Base-by-base conservation (phyloP, 30 jellyfish, hydroid and myxozoan species). In the Turritopsis rubra region DNA sequence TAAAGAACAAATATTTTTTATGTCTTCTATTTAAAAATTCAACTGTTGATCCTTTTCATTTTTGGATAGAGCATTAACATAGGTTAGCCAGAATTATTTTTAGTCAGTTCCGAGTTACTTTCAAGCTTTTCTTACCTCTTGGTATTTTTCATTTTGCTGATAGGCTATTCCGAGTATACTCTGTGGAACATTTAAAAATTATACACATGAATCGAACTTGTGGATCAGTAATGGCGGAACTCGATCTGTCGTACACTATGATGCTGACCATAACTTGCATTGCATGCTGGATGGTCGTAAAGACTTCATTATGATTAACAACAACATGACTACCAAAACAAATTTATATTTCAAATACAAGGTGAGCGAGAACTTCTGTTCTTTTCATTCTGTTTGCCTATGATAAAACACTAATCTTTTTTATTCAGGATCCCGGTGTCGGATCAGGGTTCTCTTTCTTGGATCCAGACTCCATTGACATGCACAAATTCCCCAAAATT, bases 201-300 rank as follows among this genome's bases (percentile, higher is more conserved):
- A 25, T 85, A 86, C 97, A 23, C 97, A 91, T 52, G 97, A 91
- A 70, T 86, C 97, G 28, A 86, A 91, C 72, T 54, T 91, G 1
- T 91, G 97, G 97, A 86, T 91, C 25, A 91, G 97, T 54, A 79
- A 66, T 60, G 97, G 97, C 19, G 97, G 97, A 1, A 91, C 97
- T 26, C 71, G 97, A 21, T 91, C 97, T 20, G 97, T 91, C 16
- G 80, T 91, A 17, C 97, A 91, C 73, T 91, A 91, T 77, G 97
- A 91, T 83, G 97, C 97, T 26, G 97, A 91, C 81, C 96, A 91
- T 72, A 91, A 91, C 76, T 75, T 91, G 52, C 97, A 91, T 31
- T 91, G 97, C 88, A 68, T 91, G 87, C 72, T 91, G 60, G 96
- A 90, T 53, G 97, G 97, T 60, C 85, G 97, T 54, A 91, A 91